These are phyloP conservation scores for Ctenodactylus gundi DNA, from an alignment of 2,113 vertebrate genomes.

Conservation along the genomic window DNA sequence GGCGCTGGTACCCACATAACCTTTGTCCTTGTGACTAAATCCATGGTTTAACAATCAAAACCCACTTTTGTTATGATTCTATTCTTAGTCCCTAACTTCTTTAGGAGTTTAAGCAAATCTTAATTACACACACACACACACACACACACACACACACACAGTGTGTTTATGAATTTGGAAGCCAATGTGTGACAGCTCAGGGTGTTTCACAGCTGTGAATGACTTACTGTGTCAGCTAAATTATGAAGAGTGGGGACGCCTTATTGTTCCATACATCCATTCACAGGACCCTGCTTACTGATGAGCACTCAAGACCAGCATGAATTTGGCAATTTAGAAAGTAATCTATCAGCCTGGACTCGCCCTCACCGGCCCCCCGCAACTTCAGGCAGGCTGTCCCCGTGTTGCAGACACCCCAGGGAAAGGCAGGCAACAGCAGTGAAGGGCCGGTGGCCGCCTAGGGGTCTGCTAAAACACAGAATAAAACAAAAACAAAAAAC, in stretches of 20 bases:
- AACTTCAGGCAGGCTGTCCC: no score
- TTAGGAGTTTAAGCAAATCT: conserved; percentile 34
- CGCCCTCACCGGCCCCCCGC: no score
- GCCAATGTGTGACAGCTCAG: not conserved
- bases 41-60: conserved; percentile 50
- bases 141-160: not conserved
- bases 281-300: not conserved
- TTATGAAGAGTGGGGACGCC: not conserved
- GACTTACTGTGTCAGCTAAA: not conserved
- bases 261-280: not conserved
- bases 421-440: no score
- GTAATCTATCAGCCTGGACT: no score
- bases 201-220: not conserved
- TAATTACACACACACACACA: not conserved
- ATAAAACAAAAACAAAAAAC: not conserved
- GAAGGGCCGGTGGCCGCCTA: not conserved
- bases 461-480: no score
- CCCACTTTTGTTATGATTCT: not conserved
- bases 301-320: not conserved
- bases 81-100: conserved; percentile 43
- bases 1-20: conserved; percentile 61
- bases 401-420: no score
- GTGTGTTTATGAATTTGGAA: not conserved
- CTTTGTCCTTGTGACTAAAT: conserved; percentile 51
- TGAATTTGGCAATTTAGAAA: not conserved